Base-by-base conservation (phyloP, 2,797 vertebrate species). In the Ispidina lecontei region DNA sequence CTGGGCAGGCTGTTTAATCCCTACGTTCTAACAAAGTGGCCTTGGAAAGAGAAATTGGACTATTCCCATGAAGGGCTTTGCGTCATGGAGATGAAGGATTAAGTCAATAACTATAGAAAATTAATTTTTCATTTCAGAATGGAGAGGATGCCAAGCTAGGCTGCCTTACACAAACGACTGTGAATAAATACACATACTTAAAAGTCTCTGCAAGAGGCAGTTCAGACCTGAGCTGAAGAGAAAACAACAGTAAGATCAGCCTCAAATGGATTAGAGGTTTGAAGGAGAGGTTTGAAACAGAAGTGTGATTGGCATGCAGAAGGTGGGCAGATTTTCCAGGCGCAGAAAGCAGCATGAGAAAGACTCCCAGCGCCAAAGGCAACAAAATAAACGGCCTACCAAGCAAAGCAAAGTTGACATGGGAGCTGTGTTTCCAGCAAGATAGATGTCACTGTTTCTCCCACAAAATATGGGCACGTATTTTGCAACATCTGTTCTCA, bases 401-500 rank as follows among this genome's bases (percentile, higher is more conserved):
- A 41, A 89, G 91, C 19, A 82, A 90, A 87, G 85, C 65, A 80
- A 75, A 90, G 80, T 62, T 82, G 86, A 95, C 93, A 47, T 80
- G 81, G 91, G 62, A 90, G 62, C 75, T 84, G 2, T 86, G 65
- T 80, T 84, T 90, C 86, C 84, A 94, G 69, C n/a, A 90, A 90
- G 92, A 93, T 62, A 90, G 84, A 91, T 90, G 90, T 52, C 84
- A 52, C 75, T 92, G 90, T 82, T 95, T 81, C 72, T 93, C 86
- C 91, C 90, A 93, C 88, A 91, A 94, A 96, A 94, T 90, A 93
- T 51, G 77, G 82, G 87, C 95, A 91, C 84, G 65, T 52, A 74
- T 80, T 93, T 93, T 87, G 75, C 88, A 95, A 95, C 86, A 94
- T 94, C 91, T 94, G 91, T 77, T 96, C 88, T 83, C 93, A 80